These are phyloP conservation scores for Leptobrachium leishanense DNA, from an alignment of 2,113 vertebrate genomes.

Conservation along the genomic window DNA sequence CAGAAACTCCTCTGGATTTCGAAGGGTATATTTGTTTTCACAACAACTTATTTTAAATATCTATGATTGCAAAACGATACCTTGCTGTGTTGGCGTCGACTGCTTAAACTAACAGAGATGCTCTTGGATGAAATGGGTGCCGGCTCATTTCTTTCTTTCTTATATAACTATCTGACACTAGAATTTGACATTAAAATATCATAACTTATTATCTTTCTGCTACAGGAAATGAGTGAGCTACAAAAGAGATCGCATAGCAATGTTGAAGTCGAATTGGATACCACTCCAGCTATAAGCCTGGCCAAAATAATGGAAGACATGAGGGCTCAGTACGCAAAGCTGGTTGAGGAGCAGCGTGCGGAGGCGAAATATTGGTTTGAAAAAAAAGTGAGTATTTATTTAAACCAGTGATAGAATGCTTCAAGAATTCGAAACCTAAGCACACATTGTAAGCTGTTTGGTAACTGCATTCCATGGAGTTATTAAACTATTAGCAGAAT, in stretches of 20 bases:
- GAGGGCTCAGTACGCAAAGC: conserved; percentile 67
- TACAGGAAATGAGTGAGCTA: conserved; percentile 37
- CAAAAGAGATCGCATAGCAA: conserved; percentile 43
- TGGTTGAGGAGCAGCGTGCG: conserved; percentile 64
- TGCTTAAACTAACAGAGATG: too few species aligned
- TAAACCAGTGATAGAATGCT: not conserved
- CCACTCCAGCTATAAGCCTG: conserved; percentile 61
- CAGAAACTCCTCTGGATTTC: too few species aligned
- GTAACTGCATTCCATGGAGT: not conserved
- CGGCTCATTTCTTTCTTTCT: too few species aligned
- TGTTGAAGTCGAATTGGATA: conserved; percentile 70
- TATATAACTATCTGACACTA: too few species aligned
- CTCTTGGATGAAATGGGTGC: too few species aligned
- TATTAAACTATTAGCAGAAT: not conserved
- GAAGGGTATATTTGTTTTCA: too few species aligned
- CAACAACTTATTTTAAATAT: too few species aligned
- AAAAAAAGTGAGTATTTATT: conserved; percentile 62
- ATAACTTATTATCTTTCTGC: not conserved
- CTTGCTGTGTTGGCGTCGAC: too few species aligned
- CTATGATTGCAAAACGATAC: too few species aligned
- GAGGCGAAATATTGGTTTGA: conserved; percentile 73
- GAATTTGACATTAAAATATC: too few species aligned
- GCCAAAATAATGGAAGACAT: conserved; percentile 54
- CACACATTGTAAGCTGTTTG: not conserved
- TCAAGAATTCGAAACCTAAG: not conserved